phyloP scores from a whole-genome alignment of 1,140 invertebrate species.

The Dendroctonus valens region DNA sequence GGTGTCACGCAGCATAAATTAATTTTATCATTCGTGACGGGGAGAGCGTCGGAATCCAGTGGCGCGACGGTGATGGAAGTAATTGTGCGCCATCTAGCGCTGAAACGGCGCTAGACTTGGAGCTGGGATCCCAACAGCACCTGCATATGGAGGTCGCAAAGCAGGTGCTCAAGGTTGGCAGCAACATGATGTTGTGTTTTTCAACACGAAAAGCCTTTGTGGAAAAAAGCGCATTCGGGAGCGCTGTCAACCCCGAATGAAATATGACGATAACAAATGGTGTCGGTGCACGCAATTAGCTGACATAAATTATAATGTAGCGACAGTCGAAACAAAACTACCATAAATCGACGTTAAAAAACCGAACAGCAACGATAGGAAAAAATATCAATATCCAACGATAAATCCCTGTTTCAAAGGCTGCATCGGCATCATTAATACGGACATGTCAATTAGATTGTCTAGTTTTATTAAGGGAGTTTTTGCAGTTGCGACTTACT shows the following conservation, averaged over 20 bases:
- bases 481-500: background rate
- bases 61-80: background rate
- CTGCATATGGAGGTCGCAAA: no score
- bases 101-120: no score
- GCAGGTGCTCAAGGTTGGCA: no score
- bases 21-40: slow-evolving; percentile 7
- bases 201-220: background rate
- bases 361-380: slow-evolving; percentile 17
- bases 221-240: slow-evolving; percentile 7
- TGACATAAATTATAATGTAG: slow-evolving; percentile 31
- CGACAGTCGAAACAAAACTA: slow-evolving; percentile 19
- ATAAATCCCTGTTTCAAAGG: slow-evolving; percentile 26
- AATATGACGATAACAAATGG: slow-evolving; percentile 23
- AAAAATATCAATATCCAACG: slow-evolving; percentile 22
- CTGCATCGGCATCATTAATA: slow-evolving; percentile 37
- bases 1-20: slow-evolving; percentile 12
- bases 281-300: slow-evolving; percentile 28
- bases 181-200: no score
- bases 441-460: slow-evolving; percentile 31
- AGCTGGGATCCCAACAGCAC: no score
- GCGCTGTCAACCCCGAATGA: slow-evolving; percentile 6
- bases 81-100: no score
- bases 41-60: background rate
- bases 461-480: slow-evolving; percentile 24
- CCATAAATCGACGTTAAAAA: slow-evolving; percentile 23